Conservation (phyloP, 2,888 invertebrate species). For the Choristoneura rosaceana region DNA sequence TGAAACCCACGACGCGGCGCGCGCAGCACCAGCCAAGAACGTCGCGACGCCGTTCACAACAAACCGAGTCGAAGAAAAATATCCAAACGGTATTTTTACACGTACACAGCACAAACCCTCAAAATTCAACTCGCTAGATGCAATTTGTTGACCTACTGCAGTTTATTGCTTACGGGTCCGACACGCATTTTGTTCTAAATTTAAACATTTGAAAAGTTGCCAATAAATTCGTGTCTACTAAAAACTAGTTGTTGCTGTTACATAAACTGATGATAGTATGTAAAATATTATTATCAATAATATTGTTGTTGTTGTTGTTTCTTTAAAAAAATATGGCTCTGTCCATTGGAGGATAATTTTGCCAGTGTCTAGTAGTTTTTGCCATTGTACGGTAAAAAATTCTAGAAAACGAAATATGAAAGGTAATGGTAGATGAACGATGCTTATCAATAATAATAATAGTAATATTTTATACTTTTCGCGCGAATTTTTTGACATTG, state of each 20-base stretch:
- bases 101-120: background rate
- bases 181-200: slow-evolving; percentile 61
- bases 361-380: no score
- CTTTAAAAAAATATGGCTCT: no score
- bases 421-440: no score
- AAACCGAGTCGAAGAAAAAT: slow-evolving; percentile 19
- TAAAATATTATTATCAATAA: background rate
- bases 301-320: no score
- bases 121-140: background rate
- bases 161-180: slow-evolving; percentile 38
- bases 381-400: no score
- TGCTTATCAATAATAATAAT: no score
- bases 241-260: slow-evolving; percentile 26
- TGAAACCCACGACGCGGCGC: slow-evolving; percentile 61
- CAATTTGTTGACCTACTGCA: slow-evolving; percentile 40
- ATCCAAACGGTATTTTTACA: slow-evolving; percentile 37
- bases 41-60: slow-evolving; percentile 70
- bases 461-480: background rate
- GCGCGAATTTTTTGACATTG: background rate
- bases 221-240: slow-evolving; percentile 55
- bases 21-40: slow-evolving; percentile 48
- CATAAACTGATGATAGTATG: slow-evolving; percentile 21
- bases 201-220: slow-evolving; percentile 71
- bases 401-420: no score
- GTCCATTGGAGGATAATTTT: no score